phyloP scores from a whole-genome alignment of 30 jellyfish, hydroid and myxozoan genomes.

The Chrysaora quinquecirrha region DNA sequence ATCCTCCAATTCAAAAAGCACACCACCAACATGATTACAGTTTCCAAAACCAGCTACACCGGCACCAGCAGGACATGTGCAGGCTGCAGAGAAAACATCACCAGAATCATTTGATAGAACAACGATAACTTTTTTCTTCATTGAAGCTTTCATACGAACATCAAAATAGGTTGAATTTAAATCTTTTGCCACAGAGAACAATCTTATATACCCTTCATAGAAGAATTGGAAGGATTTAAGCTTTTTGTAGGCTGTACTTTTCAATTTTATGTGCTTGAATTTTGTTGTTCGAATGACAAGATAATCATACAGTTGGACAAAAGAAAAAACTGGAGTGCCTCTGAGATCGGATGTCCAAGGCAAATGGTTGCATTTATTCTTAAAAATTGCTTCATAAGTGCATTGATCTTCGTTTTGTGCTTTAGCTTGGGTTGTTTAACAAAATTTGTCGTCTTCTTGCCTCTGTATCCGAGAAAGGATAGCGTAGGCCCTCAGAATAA shows the following conservation, averaged over 20 bases:
- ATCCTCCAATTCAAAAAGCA: slow-evolving; percentile 40
- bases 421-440: too few species aligned
- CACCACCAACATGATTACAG: too few species aligned
- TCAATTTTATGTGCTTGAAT: slow-evolving; percentile 39
- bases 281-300: slow-evolving; percentile 44
- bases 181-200: slow-evolving; percentile 13
- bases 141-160: too few species aligned
- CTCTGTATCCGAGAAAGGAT: too few species aligned
- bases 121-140: too few species aligned
- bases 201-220: slow-evolving; percentile 33
- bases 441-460: too few species aligned
- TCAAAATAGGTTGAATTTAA: too few species aligned
- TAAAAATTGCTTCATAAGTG: too few species aligned
- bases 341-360: slow-evolving; percentile 49
- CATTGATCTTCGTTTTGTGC: too few species aligned
- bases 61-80: slow-evolving; percentile 65
- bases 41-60: slow-evolving; percentile 40
- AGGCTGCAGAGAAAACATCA: too few species aligned
- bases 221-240: slow-evolving; percentile 50
- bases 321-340: slow-evolving; percentile 43
- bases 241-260: slow-evolving; percentile 55
- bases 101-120: too few species aligned
- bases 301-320: slow-evolving; percentile 49
- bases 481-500: too few species aligned
- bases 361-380: slow-evolving; percentile 19